Evolutionary conservation across 2,888 invertebrate genomes (phyloP), one percentile per base, ranked within the genome.

Genomic region (Eurytoma adleriae): DNA sequence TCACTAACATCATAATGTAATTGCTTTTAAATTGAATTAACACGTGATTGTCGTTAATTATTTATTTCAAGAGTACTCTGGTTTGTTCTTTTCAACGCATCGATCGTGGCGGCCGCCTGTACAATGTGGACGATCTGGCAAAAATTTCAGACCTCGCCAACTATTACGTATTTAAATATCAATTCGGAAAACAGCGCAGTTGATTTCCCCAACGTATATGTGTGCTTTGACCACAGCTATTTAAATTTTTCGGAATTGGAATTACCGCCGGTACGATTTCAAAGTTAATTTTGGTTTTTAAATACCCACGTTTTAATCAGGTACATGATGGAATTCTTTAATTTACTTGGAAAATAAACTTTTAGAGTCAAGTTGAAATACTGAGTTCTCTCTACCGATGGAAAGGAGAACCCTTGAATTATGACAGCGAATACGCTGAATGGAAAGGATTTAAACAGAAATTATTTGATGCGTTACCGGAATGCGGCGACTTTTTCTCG

Each of bases 101-200:
- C 96, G 0, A 93, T 95, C 0, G 93, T 95, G 0, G 94, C 95
- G 0, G 95, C 95, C 0, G 92, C 94, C 83, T 94, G 95, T 61
- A 96, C 96, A 81, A 96, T 96, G 72, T 93, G 94, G 66, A 95
- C 95, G 86, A 91, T 96, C 50, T 95, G 96, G 96, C 94, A 95
- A 86, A 96, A 96, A 89, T 96, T 96, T 89, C 95, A 96, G 92
- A 96, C 95, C 0, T 95, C 95, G 91, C 96, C 96, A 4, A 96
- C 96, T 0, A 95, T 96, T 74, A 96, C 96, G 50, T 90, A 89
- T 62, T 92, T 96, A 85, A 96, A 96, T 59, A 79, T 83, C n/a
- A 62, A 69, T 5, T 81, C 82, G 13, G 67, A 78, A 3, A 71
- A 83, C 0, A 56, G 78, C 0, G 3, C 67, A n/a, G 57, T 84